These are phyloP conservation scores for Heliconius hortense DNA, from an alignment of 2,888 invertebrate genomes.

Conservation along the genomic window DNA sequence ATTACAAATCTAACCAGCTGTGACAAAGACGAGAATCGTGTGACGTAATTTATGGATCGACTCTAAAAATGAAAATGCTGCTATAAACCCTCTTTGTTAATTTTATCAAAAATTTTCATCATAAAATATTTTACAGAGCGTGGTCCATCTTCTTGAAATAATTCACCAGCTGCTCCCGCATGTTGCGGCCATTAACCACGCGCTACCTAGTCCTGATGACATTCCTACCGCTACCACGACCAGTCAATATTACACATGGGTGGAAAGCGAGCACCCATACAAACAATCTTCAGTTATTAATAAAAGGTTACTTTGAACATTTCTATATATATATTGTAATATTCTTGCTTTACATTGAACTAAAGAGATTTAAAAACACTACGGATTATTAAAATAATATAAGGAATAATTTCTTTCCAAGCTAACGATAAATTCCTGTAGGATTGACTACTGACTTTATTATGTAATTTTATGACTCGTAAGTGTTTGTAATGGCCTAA, in stretches of 20 bases:
- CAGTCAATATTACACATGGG: slow-evolving; percentile 93
- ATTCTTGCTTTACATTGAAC: background rate
- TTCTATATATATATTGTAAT: background rate
- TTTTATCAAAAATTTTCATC: too few species aligned
- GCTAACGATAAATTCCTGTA: background rate
- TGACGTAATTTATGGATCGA: background rate
- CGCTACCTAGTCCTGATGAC: slow-evolving; percentile 66
- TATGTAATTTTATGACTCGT: background rate
- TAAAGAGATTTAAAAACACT: background rate
- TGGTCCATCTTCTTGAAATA: slow-evolving; percentile 91
- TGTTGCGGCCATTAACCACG: slow-evolving; percentile 91
- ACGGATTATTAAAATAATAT: background rate
- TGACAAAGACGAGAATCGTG: background rate
- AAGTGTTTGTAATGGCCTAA: too few species aligned
- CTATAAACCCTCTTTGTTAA: too few species aligned
- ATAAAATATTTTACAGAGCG: slow-evolving; percentile 81
- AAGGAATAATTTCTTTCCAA: too few species aligned
- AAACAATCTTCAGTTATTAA: slow-evolving; percentile 92
- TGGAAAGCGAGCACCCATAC: slow-evolving; percentile 99
- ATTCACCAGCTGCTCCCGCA: slow-evolving; percentile 95
- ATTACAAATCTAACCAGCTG: background rate
- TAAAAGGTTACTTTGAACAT: slow-evolving; percentile 83
- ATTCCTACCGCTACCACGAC: slow-evolving; percentile 82
- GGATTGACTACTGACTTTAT: background rate
- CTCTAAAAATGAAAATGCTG: background rate